A percentile compares a stretch with the other conserved stretches of the same genome.
Conservation (phyloP, 1,140 invertebrate genomes). For the Atta colombica region DNA sequence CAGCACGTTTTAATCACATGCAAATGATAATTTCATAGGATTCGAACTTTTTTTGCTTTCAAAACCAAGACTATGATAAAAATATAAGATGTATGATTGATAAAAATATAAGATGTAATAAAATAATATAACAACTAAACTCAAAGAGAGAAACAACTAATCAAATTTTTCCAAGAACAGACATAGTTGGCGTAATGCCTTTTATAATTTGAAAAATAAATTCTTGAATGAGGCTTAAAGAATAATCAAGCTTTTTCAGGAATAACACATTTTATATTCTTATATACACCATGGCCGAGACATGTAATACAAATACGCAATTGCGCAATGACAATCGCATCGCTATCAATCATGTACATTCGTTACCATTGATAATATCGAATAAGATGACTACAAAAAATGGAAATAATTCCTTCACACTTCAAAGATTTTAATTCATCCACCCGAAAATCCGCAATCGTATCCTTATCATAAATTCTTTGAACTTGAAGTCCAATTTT, state of each 20-base stretch:
- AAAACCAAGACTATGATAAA: not conserved
- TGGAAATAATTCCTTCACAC: not conserved
- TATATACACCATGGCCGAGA: not conserved
- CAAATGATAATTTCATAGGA: slow-evolving; percentile 12
- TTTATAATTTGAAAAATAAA: too few species aligned
- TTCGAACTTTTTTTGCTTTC: slow-evolving; percentile 2
- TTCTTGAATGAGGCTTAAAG: too few species aligned
- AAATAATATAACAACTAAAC: too few species aligned
- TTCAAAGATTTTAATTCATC: not conserved
- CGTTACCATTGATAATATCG: too few species aligned
- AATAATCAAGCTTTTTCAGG: too few species aligned
- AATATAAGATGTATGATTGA: too few species aligned
- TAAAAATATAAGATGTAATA: too few species aligned
- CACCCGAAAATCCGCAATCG: not conserved
- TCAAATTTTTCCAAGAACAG: too few species aligned
- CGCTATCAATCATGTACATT: not conserved
- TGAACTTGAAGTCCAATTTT: not conserved
- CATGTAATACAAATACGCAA: not conserved
- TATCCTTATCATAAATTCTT: not conserved
- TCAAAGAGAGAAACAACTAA: too few species aligned
- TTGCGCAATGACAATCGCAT: not conserved
- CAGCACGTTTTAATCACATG: slow-evolving; percentile 1
- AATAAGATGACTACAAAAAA: not conserved
- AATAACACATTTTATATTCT: too few species aligned
- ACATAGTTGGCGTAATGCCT: too few species aligned